Base-by-base conservation (phyloP, 2,113 vertebrate genomes). In the Thamnophis sirtalis region DNA sequence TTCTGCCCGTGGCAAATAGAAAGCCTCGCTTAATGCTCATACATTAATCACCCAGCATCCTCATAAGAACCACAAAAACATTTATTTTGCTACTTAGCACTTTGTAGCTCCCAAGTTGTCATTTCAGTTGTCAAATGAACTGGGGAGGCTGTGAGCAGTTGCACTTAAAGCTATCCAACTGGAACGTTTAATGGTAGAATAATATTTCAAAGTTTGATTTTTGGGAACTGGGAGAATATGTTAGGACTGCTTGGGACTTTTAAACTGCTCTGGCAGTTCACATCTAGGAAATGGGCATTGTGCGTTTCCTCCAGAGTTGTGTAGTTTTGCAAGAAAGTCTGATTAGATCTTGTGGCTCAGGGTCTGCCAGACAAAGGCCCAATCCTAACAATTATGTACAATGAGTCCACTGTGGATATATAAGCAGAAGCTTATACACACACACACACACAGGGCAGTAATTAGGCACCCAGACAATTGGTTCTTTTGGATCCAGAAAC, bases 71-170 rank as follows among this genome's bases (percentile, higher is more conserved):
- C 91, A 93, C 93, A 95, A 55, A 87, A 90, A 38, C 54, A 58
- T 93, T 94, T 93, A 93, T 95, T 96, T 21, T 86, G 89, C 86
- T 96, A 91, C 95, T 95, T 93, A 96, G 95, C 96, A 94, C 63
- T 86, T 95, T 92, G 53, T 93, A 93, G 91, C 92, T 55, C 60
- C 50, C 0, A 91, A 73, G 95, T 95, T 94, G 86, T 93, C 96
- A 93, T 54, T 17, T 54, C 53, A 96, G 95, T 54, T 54, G 53
- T 17, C 53, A 95, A 95, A 94, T 92, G 86, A 92, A 95, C 1
- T 4, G 86, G 94, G 90, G 24, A 86, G 17, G 28, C 53, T 90
- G 22, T 0, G 4, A 11, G 6, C 1, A 24, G 2, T 7, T 58
- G 22, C 22, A 17, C 51, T 91, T 93, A 90, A 93, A 86, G 54